These are phyloP conservation scores for Cyanoramphus novaezelandiae DNA, from an alignment of 2,113 vertebrate genomes.

Conservation along the genomic window DNA sequence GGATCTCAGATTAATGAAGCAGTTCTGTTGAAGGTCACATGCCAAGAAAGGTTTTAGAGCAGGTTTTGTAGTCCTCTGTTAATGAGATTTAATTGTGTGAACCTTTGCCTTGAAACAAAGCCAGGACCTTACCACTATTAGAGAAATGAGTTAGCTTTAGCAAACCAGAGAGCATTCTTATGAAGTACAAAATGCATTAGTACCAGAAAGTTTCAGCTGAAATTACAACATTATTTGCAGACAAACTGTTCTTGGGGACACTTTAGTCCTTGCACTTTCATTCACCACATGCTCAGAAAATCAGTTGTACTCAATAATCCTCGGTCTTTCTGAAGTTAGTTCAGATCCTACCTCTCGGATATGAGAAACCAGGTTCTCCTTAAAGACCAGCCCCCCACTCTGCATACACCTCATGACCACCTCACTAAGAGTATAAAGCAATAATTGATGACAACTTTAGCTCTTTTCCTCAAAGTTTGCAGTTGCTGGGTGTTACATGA, in stretches of 20 bases:
- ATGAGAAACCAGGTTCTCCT: background rate
- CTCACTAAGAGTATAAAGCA: background rate
- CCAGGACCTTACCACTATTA: background rate
- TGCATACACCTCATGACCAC: background rate
- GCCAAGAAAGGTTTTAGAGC: background rate
- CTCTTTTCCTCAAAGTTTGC: background rate
- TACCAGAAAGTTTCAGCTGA: background rate
- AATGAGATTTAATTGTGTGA: conserved; percentile 28
- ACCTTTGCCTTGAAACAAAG: conserved; percentile 9
- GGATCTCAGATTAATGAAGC: conserved; percentile 52
- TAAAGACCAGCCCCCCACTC: background rate
- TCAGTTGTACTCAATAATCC: background rate
- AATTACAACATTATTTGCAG: background rate
- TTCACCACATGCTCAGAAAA: background rate
- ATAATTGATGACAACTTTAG: background rate
- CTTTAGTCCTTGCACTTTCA: background rate
- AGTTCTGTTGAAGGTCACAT: conserved; percentile 28
- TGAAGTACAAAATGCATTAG: background rate
- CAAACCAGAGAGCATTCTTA: background rate
- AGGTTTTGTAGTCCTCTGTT: conserved; percentile 17
- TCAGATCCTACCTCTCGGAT: background rate
- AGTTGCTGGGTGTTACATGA: fast-evolving
- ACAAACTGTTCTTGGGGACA: background rate
- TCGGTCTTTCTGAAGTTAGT: background rate
- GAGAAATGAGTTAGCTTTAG: background rate